Evolutionary conservation across 2,113 vertebrate genomes (phyloP).

Genomic region (Panthera tigris): DNA sequence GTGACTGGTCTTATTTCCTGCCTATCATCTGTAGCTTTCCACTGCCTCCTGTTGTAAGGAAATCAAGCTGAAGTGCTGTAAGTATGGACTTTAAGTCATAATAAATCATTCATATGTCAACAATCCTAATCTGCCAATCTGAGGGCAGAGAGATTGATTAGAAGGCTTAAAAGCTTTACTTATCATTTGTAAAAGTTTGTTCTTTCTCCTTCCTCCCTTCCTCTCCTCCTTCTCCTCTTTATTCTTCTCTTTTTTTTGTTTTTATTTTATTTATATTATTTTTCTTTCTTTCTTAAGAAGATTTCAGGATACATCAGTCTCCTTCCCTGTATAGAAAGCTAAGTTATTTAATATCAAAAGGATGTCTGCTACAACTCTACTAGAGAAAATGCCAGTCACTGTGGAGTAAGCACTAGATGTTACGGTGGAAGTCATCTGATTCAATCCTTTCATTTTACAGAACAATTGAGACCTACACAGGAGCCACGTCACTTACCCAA

Average conservation of each 20-base stretch:
- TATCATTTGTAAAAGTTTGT: slow-evolving; percentile 47
- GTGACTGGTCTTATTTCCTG: slow-evolving; percentile 34
- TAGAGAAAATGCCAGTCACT: slow-evolving; percentile 38
- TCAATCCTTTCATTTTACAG: slow-evolving; percentile 38
- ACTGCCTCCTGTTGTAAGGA: slow-evolving; percentile 43
- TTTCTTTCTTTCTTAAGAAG: background rate
- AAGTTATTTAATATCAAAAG: slow-evolving; percentile 41
- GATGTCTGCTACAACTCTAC: slow-evolving; percentile 41
- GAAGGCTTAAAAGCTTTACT: slow-evolving; percentile 58
- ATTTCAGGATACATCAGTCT: background rate
- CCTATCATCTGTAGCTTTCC: slow-evolving; percentile 51
- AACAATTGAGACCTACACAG: background rate
- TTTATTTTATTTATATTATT: background rate
- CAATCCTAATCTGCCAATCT: slow-evolving; percentile 58
- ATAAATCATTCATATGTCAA: slow-evolving; percentile 63
- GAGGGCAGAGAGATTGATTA: slow-evolving; percentile 58
- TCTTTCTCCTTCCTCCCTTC: background rate
- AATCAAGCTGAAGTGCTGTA: slow-evolving; percentile 54
- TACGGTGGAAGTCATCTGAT: slow-evolving; percentile 45
- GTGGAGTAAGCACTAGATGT: slow-evolving; percentile 2
- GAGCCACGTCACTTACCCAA: background rate
- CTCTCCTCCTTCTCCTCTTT: background rate
- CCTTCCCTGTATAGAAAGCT: slow-evolving; percentile 55
- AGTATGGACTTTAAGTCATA: slow-evolving; percentile 60
- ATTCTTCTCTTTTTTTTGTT: background rate